These are phyloP conservation scores for Patella ulyssiponensis DNA, from an alignment of 2,888 invertebrate genomes.

Conservation along the genomic window DNA sequence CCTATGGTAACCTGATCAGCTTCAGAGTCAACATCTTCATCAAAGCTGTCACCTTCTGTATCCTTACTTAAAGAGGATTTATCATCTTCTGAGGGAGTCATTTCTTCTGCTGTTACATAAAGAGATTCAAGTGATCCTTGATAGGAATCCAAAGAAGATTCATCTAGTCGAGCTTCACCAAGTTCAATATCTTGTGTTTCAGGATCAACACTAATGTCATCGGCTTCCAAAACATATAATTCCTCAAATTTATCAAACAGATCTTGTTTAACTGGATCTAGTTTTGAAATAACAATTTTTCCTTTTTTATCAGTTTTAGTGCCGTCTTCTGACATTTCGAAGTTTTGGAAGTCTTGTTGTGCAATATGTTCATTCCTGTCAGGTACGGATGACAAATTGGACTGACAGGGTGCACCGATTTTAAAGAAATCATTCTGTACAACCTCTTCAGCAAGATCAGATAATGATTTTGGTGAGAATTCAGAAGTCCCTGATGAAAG, in stretches of 20 bases:
- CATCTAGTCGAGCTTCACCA: background rate
- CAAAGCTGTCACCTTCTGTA: constrained; percentile 8
- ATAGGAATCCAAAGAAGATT: background rate
- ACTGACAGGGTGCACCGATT: background rate
- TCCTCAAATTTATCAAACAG: constrained; percentile 8
- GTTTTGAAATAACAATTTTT: background rate
- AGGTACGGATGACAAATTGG: background rate
- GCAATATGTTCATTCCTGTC: background rate
- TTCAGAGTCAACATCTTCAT: constrained; percentile 14
- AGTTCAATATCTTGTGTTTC: background rate
- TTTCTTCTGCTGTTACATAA: constrained; percentile 12
- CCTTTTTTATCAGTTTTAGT: background rate
- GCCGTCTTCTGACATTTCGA: background rate
- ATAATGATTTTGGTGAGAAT: background rate
- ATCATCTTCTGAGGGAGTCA: constrained; percentile 14
- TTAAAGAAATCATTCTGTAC: background rate
- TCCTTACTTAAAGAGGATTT: background rate
- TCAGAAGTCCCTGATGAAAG: background rate
- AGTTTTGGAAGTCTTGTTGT: background rate
- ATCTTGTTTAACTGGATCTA: constrained; percentile 2
- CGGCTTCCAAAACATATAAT: background rate
- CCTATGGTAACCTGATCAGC: background rate
- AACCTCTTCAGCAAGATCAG: background rate
- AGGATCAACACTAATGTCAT: background rate
- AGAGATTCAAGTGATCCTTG: constrained; percentile 6